These are phyloP conservation scores for Nanorana parkeri DNA, from an alignment of 2,113 vertebrate species.

Conservation along the genomic window DNA sequence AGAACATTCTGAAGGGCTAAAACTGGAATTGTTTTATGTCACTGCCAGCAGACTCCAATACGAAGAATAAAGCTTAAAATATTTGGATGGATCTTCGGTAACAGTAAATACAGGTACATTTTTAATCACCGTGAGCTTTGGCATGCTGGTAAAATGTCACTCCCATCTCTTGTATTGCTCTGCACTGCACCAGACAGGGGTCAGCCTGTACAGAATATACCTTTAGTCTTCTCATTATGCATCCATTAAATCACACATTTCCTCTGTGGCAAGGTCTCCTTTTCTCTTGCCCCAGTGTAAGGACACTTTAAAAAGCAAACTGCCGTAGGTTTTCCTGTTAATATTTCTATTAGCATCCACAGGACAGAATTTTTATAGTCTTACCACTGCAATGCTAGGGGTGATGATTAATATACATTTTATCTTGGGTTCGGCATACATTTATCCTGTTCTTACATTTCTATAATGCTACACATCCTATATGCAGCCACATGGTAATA, in stretches of 20 bases:
- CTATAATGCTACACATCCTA: too few relatives aligned
- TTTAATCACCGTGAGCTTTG: too few relatives aligned
- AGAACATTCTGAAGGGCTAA: too few relatives aligned
- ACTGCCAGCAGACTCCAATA: too few relatives aligned
- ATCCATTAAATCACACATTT: conserved; percentile 25
- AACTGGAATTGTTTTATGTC: too few relatives aligned
- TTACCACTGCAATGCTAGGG: neutral
- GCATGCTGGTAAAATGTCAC: too few relatives aligned
- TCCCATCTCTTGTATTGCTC: neutral
- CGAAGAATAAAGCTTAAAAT: too few relatives aligned
- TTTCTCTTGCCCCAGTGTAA: neutral
- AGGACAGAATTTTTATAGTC: neutral
- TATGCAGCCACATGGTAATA: too few relatives aligned
- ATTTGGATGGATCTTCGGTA: too few relatives aligned
- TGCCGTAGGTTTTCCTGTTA: conserved; percentile 3
- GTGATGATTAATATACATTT: neutral
- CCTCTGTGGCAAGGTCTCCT: conserved; percentile 32
- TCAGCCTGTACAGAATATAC: neutral
- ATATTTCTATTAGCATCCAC: conserved; percentile 14
- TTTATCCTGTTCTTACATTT: too few relatives aligned
- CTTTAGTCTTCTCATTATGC: conserved; percentile 30
- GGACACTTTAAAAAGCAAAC: conserved; percentile 17
- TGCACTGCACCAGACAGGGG: neutral
- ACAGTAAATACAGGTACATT: too few relatives aligned
- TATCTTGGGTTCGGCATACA: neutral